phyloP scores from a whole-genome alignment of 2,888 invertebrate genomes.

The Cheilosia pagana region DNA sequence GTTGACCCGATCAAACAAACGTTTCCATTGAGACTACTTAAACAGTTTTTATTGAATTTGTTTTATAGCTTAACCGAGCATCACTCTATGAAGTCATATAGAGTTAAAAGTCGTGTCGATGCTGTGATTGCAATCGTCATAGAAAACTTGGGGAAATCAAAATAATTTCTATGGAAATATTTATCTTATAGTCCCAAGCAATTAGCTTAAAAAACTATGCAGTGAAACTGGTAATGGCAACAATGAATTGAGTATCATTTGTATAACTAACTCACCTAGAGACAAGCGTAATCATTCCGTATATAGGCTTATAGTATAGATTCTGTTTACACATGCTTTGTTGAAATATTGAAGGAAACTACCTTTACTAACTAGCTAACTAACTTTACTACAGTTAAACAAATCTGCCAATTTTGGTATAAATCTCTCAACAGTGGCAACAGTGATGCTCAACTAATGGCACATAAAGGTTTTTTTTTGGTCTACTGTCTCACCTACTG shows the following conservation, averaged over 20 bases:
- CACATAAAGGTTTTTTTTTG: too few relatives aligned
- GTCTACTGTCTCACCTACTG: too few relatives aligned
- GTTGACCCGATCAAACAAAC: constrained; percentile 53
- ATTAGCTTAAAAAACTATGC: neutral
- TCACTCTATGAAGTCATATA: neutral
- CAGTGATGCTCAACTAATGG: too few relatives aligned
- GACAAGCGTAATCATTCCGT: too few relatives aligned
- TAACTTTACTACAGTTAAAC: too few relatives aligned
- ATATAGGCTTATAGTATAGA: too few relatives aligned
- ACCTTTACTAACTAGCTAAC: too few relatives aligned
- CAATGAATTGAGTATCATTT: neutral
- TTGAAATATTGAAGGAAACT: too few relatives aligned
- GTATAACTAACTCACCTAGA: too few relatives aligned
- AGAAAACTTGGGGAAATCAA: constrained; percentile 8
- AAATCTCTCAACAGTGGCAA: too few relatives aligned
- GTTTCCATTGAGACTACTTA: constrained; percentile 60
- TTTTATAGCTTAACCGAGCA: constrained; percentile 64
- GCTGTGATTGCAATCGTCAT: constrained; percentile 3
- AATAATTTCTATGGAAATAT: constrained; percentile 29
- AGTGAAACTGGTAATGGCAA: neutral
- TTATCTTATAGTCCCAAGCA: constrained; percentile 53
- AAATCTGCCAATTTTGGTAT: too few relatives aligned
- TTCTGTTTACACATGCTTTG: too few relatives aligned
- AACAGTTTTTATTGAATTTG: constrained; percentile 34
- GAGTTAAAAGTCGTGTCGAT: constrained; percentile 15